phyloP scores from a whole-genome alignment of 2,797 vertebrate species.

The Chaetodon trifasciatus region DNA sequence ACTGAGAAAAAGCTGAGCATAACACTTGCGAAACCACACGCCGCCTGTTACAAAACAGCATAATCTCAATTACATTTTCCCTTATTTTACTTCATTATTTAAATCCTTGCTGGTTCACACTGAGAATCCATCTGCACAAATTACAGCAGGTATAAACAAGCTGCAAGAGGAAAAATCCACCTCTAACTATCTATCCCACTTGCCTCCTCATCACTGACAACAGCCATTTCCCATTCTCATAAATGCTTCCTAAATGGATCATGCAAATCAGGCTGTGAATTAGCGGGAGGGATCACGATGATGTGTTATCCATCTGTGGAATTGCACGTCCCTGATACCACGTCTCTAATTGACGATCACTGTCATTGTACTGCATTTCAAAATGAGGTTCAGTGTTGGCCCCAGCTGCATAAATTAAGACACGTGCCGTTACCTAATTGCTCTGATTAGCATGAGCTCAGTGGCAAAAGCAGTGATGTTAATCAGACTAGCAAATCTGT shows the following conservation, averaged over 20 bases:
- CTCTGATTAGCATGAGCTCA: slow-evolving; percentile 77
- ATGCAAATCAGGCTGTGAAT: slow-evolving; percentile 80
- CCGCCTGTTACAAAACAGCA: slow-evolving; percentile 44
- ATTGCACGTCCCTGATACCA: slow-evolving; percentile 62
- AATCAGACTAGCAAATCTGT: slow-evolving; percentile 66
- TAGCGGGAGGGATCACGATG: slow-evolving; percentile 72
- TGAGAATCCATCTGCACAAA: slow-evolving; percentile 78
- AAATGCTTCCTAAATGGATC: slow-evolving; percentile 81
- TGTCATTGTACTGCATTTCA: slow-evolving; percentile 75
- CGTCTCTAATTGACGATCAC: slow-evolving; percentile 81
- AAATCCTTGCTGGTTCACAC: slow-evolving; percentile 56
- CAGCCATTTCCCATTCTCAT: slow-evolving; percentile 76
- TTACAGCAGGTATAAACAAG: slow-evolving; percentile 73
- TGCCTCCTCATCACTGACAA: slow-evolving; percentile 71
- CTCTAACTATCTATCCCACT: slow-evolving; percentile 60
- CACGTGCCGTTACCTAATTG: slow-evolving; percentile 77
- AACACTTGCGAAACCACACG: slow-evolving; percentile 46
- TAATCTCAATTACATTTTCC: slow-evolving; percentile 50
- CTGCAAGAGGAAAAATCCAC: slow-evolving; percentile 53
- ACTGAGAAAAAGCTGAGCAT: slow-evolving; percentile 13
- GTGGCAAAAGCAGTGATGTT: slow-evolving; percentile 57
- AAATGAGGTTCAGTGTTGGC: slow-evolving; percentile 66
- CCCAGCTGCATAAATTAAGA: slow-evolving; percentile 81
- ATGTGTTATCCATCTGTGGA: slow-evolving; percentile 76
- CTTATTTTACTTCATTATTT: slow-evolving; percentile 68